Evolutionary conservation across 30 jellyfish, hydroid and myxozoan species (phyloP), one percentile per base, ranked within the genome.

Genomic region (Haliclystus octoradiatus): DNA sequence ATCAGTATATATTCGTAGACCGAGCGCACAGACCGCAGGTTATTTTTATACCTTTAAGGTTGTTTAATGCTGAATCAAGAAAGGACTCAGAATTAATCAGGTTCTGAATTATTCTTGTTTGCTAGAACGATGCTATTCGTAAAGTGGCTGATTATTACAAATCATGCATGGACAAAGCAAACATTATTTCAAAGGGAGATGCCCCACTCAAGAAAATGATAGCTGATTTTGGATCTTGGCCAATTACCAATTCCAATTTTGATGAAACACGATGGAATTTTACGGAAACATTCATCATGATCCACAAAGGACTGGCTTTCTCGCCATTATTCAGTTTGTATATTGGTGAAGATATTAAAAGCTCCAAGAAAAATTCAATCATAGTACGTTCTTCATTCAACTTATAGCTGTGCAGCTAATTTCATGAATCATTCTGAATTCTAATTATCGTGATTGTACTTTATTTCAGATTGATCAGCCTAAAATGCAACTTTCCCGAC

Each of bases 261-360:
- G 72, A 51, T 34, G 86, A 65, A 2, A 27, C 86, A 3, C 40
- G 15, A 4, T 89, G 98, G 98, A 72, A 89, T 75, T 70, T 82
- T 82, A 67, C 74, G 25, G 84, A 76, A 23, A 73, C 88, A 0
- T 76, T 89, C 33, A 25, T 52, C 15, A 68, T 61, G 15, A 30
- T 76, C 2, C 98, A 81, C 40, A 89, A 77, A 72, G 66, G 63
- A 32, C 64, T 89, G 15, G 67, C 85, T 14, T 33, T 57, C 47
- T 74, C 98, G 14, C 98, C 98, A 1, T 34, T 89, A 25, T 76
- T 89, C 76, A 77, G 77, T 31, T 69, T 89, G 91, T 89, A 80
- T 50, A 80, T 89, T 26, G 75, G 95, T n/a, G 89, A 71, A 53
- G 95, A 89, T 53, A 50, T 89, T 32, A 80, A 72, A 60, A 80